Conservation (phyloP, 2,797 vertebrate species). For the Salmo trutta region DNA sequence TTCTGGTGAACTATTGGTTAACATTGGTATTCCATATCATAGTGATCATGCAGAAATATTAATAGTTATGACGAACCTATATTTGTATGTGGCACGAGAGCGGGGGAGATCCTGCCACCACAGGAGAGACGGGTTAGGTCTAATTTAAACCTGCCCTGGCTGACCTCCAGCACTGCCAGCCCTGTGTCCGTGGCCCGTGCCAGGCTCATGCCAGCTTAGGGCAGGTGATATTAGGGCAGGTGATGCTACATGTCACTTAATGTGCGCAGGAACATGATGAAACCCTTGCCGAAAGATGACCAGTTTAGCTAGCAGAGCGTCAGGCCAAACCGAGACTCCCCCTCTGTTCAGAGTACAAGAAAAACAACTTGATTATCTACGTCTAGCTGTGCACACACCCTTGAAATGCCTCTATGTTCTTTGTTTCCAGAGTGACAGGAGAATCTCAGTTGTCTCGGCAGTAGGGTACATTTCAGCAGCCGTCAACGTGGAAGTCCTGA, state of each 20-base stretch:
- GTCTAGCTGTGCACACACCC: background rate
- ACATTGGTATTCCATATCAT: background rate
- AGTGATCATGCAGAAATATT: background rate
- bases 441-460: constrained; percentile 33
- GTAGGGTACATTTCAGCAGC: constrained; percentile 32
- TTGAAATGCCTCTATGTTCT: constrained; percentile 25
- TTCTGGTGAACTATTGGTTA: background rate
- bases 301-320: constrained; percentile 39
- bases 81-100: constrained; percentile 43
- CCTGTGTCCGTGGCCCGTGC: constrained; percentile 46
- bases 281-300: constrained; percentile 48
- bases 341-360: background rate
- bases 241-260: constrained; percentile 54
- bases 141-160: constrained; percentile 65
- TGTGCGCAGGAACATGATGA: constrained; percentile 35
- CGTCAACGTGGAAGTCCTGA: constrained; percentile 30
- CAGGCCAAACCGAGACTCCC: background rate
- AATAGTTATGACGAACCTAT: background rate
- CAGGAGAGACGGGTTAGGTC: constrained; percentile 56
- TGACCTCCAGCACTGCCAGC: constrained; percentile 60
- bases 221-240: constrained; percentile 35
- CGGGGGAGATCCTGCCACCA: constrained; percentile 34
- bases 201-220: constrained; percentile 48
- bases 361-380: background rate
- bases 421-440: constrained; percentile 30